A percentile compares a stretch with the other conserved stretches of the same genome.
Evolutionary conservation across 2,797 vertebrate genomes (phyloP).

Genomic region (Rhodeus uyekii): DNA sequence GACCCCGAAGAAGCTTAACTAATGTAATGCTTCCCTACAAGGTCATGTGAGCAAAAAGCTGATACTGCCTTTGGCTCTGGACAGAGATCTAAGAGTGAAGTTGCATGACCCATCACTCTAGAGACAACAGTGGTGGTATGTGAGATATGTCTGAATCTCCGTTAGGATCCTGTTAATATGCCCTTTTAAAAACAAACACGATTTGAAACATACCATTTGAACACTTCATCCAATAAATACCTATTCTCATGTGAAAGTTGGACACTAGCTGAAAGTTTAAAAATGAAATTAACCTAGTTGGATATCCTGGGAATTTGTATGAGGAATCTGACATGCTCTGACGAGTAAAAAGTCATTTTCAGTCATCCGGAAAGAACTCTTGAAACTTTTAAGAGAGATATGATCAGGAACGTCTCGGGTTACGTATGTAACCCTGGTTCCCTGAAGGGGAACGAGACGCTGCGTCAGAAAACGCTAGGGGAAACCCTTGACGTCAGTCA

Average conservation of each 20-base stretch:
- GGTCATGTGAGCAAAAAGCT: conserved; percentile 64
- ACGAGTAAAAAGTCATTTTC: neutral
- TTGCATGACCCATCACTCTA: conserved; percentile 70
- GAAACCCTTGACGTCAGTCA: too few relatives aligned
- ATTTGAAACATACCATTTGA: conserved; percentile 69
- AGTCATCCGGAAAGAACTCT: neutral
- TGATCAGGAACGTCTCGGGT: too few relatives aligned
- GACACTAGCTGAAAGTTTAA: conserved; percentile 60
- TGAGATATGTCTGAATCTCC: conserved; percentile 76
- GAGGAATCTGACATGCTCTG: neutral
- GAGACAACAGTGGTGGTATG: conserved; percentile 71
- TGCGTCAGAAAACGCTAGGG: too few relatives aligned
- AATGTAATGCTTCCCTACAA: conserved; percentile 75
- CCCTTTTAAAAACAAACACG: conserved; percentile 67
- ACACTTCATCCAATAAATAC: conserved; percentile 67
- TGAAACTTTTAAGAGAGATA: neutral
- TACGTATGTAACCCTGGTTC: too few relatives aligned
- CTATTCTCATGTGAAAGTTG: conserved; percentile 79
- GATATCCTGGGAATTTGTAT: conserved; percentile 48
- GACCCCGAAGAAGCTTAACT: conserved; percentile 51
- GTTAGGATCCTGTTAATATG: conserved; percentile 76
- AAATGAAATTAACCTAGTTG: conserved; percentile 61
- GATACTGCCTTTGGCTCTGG: conserved; percentile 62
- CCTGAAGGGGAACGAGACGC: too few relatives aligned
- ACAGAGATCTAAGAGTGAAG: conserved; percentile 66